Base-by-base conservation (phyloP, 1,140 invertebrate species). In the Eurosta solidaginis region DNA sequence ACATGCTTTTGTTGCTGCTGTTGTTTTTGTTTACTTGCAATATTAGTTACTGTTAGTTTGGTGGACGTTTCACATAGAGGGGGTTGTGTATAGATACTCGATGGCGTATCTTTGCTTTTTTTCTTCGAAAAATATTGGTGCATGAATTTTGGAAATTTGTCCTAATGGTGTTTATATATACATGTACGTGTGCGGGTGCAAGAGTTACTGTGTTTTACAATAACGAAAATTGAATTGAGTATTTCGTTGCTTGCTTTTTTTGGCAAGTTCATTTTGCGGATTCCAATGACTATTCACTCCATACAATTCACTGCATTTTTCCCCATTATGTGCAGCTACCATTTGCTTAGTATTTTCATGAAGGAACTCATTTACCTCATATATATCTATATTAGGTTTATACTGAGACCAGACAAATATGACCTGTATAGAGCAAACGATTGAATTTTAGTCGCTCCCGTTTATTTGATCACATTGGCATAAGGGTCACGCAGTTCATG, bases 211-310 rank as follows among this genome's bases (percentile, higher is more conserved):
- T 75, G 49, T 75, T 73, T 75, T 22, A 78, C 44, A 50, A 50
- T 76, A 76, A 52, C 75, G 75, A 50, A 50, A 76, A 76, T 76
- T 76, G 49, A 76, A 76, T 47, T 54, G 75, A 76, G 52, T 76
- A 50, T 76, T 76, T 54, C 49, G 22, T 36, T 54, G 33, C 29
- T 52, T 52, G 75, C 36, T 76, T 74, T 74, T 74, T 47, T 74
- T 74, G 40, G 73, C 22, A 74, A 74, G 44, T 74, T 12, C 40
- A 14, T 47, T 74, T 29, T 47, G 44, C 40, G 73, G 22, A 45
- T 25, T 22, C 27, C 27, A 29, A 47, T 45, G 44, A 47, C 73
- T 74, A 68, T 68, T 68, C 59, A 68, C 40, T 42, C 59, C 33
- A 29, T 22, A 40, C 59, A 68, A 68, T 68, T 68, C 59, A 20